Evolutionary conservation across 2,113 vertebrate genomes (phyloP).

Genomic region (Montifringilla adamsi): DNA sequence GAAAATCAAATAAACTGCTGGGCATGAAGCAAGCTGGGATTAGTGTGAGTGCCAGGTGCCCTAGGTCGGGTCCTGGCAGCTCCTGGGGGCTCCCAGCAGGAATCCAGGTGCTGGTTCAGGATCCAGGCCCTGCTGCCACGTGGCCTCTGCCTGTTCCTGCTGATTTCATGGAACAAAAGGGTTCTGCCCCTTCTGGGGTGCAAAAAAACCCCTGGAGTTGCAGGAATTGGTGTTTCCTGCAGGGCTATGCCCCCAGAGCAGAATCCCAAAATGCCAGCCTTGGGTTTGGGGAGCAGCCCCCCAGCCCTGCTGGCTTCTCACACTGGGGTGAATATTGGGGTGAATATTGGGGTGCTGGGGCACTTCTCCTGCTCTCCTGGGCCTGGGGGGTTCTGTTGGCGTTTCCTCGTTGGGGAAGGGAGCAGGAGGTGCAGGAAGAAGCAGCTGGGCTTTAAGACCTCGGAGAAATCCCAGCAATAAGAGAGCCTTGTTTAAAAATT

Average conservation of each 20-base stretch:
- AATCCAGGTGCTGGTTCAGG: not conserved
- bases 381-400: not conserved
- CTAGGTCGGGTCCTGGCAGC: not conserved
- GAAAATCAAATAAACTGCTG: not conserved
- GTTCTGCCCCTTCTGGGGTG: not conserved
- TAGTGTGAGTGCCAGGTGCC: fast-evolving
- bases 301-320: not conserved
- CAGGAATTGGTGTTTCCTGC: not conserved
- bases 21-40: not conserved
- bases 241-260: not conserved
- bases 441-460: fast-evolving
- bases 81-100: not conserved
- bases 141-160: not conserved
- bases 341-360: not conserved
- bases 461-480: too few relatives aligned
- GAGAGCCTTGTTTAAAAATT: too few relatives aligned
- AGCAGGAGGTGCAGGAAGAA: fast-evolving
- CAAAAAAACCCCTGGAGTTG: not conserved
- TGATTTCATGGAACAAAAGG: not conserved
- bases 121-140: not conserved
- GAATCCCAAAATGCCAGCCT: not conserved
- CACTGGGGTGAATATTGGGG: not conserved
- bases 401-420: not conserved
- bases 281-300: not conserved
- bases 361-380: fast-evolving